These are phyloP conservation scores for Stichopus horrens DNA, from an alignment of 53 echinoderm and acorn worm genomes.

Conservation along the genomic window DNA sequence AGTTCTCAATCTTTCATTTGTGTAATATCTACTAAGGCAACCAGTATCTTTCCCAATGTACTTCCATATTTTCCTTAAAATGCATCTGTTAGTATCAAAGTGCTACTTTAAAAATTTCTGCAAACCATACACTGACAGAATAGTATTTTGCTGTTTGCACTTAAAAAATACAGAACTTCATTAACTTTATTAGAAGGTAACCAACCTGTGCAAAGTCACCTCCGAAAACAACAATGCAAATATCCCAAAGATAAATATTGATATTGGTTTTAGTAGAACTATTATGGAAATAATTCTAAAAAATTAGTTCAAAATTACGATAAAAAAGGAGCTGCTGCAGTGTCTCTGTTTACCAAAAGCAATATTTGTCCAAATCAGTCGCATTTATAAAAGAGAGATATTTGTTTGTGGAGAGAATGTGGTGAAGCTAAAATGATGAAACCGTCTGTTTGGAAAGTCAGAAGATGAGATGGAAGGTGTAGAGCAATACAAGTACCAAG, in stretches of 20 bases:
- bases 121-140: background rate
- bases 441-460: background rate
- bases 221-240: background rate
- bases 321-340: background rate
- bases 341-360: background rate
- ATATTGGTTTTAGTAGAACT: background rate
- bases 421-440: background rate
- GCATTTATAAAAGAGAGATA: background rate
- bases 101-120: background rate
- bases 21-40: no score
- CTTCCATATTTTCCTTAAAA: background rate
- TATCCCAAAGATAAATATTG: background rate
- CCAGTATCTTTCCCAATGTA: background rate
- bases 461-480: background rate
- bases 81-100: background rate
- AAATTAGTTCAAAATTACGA: background rate
- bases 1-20: no score
- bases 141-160: background rate
- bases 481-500: background rate
- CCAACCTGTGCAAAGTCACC: background rate
- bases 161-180: background rate
- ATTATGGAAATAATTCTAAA: conserved; percentile 1
- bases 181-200: background rate
- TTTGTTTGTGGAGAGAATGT: background rate
- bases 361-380: background rate